Base-by-base conservation (phyloP, 2,888 invertebrate genomes). In the Metacarcinus magister region DNA sequence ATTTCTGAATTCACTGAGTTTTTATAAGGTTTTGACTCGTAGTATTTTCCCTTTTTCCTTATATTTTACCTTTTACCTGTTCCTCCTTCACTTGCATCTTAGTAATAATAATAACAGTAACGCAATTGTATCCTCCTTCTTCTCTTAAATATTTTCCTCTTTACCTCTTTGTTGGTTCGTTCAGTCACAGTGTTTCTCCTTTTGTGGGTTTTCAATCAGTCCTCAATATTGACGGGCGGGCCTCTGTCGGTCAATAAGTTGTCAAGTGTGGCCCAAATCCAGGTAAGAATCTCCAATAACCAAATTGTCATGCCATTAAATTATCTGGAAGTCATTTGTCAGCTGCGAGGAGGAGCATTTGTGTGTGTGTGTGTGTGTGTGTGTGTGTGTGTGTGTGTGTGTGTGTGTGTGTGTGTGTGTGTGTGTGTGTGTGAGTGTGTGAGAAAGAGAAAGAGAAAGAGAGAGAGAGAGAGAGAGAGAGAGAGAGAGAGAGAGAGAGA, bases 381-480 rank as follows among this genome's bases (percentile, higher is more conserved):
- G 89, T 89, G 89, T 89, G 89, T 89, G 89, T 89, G 89, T 89
- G 89, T 89, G 89, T 89, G 89, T 89, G 89, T 89, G 89, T 89
- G 89, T 89, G 89, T 91, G 91, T 23, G 91, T 23, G 19, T 23
- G 43, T 23, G 43, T 10, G 16, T n/a, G n/a, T n/a, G n/a, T n/a
- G n/a, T n/a, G n/a, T n/a, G n/a, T n/a, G n/a, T n/a, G 89, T 28
- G 32, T 28, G 46, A 23, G 91, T 8, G 44, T 4, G 46, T 16
- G 91, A 91, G 44, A 23, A 23, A 46, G 43, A 43, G 91, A 46
- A n/a, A n/a, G 43, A 91, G 44, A 23, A n/a, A 32, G 54, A 32
- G 54, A 54, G 54, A 32, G 54, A 92, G 46, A 46, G 46, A 46
- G 91, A 91, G 91, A 44, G 43, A 46, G 46, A 44, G 32, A 89